Evolutionary conservation across 1,140 invertebrate genomes (phyloP), one percentile per base, ranked within the genome.

Genomic region (Eubasilissa regina): DNA sequence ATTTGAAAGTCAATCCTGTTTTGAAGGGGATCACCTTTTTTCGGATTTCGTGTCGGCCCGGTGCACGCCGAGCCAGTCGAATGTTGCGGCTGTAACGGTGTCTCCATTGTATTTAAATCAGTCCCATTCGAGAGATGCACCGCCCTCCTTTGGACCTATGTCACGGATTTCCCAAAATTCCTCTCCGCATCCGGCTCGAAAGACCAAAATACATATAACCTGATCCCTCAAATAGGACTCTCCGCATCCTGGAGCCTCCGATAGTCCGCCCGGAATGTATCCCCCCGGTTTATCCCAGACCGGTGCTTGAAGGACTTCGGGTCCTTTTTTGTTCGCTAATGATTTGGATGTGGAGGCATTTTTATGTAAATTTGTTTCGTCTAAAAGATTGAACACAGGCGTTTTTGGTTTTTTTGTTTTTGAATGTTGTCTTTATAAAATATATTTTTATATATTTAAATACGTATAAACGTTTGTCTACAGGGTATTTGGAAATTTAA

Each of bases 71-170:
- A 25, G 12, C 0, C n/a, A 35, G 19, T 25, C 25, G 58, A 62
- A 6, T 21, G 19, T 62, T 62, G 12, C 25, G 8, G 9, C 25
- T 13, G 25, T 25, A 62, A 12, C 58, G 13, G 58, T 15, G 19
- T 62, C 25, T 9, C 17, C 58, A 62, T 62, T 62, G 58, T 62
- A 62, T 62, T 21, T 21, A 62, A 25, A 62, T 62, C 17, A 62
- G 25, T 12, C 13, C 58, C 12, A 11, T 11, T 62, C 6, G 17
- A 62, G 19, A 25, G 12, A 10, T 0, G 13, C 4, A 35, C 25
- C 25, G 7, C 25, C 15, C 19, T 62, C 19, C 58, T 21, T 35
- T 62, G 13, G 53, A 15, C 53, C 15, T 17, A 56, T 7, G 53
- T 25, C 17, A 21, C 13, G 58, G 58, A 6, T 35, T 62, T 62